Base-by-base conservation (phyloP, 2,888 invertebrate species). In the Amphipoea lucens region DNA sequence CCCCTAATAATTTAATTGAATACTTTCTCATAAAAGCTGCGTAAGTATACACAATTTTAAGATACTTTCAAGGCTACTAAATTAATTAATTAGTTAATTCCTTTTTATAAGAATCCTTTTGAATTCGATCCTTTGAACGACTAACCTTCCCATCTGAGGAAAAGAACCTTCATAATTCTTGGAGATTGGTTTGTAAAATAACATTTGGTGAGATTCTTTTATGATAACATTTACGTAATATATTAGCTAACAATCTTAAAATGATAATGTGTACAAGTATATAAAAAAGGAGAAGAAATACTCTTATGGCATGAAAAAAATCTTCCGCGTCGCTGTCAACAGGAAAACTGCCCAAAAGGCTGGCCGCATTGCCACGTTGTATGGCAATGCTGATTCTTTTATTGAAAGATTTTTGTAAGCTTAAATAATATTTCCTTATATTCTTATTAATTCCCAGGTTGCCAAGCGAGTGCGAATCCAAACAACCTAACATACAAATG, bases 381-480 rank as follows among this genome's bases (percentile, higher is more conserved):
- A 40, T 65, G 63, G 65, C 4, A 40, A 65, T 65, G 40, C 40
- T 65, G 40, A 69, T 48, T 69, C 20, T 45, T 57, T 36, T 23
- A 11, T n/a, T 23, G 42, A 4, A 36, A 70, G 7, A 23, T 67
- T 67, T 67, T 57, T 67, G 4, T 7, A 29, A 20, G 9, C 9
- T 42, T 6, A 45, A 5, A 17, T 66, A 0, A 66, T n/a, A 17
- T 48, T 42, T 36, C 0, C n/a, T 48, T 40, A 60, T 12, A 36
- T 11, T 17, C 9, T 23, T 54, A 42, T 57, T 62, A 90, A 82
- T 86, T 85, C 81, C 0, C 91, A 97, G 97, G 97, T 89, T 99
- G 99, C 93, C 98, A 98, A 92, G 99, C 99, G 0, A 98, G 98
- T 89, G 99, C 99, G 7, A 99, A 99, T 96, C 99, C 99, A 2